Evolutionary conservation across 2,888 invertebrate genomes (phyloP), one percentile per base, ranked within the genome.

Genomic region (Trypoxylon attenuatum): DNA sequence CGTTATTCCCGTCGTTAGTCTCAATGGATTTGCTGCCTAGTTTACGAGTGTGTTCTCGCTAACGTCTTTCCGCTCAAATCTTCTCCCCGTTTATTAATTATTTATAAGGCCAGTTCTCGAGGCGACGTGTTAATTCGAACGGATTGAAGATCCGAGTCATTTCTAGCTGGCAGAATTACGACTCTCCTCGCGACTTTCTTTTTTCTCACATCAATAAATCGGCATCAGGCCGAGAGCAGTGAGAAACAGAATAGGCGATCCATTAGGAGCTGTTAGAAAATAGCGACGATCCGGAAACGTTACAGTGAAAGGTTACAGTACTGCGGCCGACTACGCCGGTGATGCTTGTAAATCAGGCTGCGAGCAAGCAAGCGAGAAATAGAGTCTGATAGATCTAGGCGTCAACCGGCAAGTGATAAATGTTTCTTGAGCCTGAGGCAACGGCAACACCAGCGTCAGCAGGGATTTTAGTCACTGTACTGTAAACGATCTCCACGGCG

Each of bases 401-500:
- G 65, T 68, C 69, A 51, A 63, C 39, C 58, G 21, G 16, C 41
- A 46, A 16, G 21, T 69, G 69, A 66, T 59, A 60, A 65, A 68
- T 71, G 65, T 58, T 45, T 21, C 51, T 54, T 61, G 46, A 41
- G 39, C 73, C 59, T 52, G 43, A 25, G 54, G 63, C 57, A 46
- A 52, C 47, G 56, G 50, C 51, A 38, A n/a, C n/a, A n/a, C n/a
- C n/a, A n/a, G n/a, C n/a, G n/a, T n/a, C n/a, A n/a, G 8, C 47
- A 33, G 59, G 22, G 51, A 69, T 69, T 75, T 69, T 71, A 33
- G 50, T 22, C 49, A 43, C 45, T 49, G 38, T 13, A 33, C 5
- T 66, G 68, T 71, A 70, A 72, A 49, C 63, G 67, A 73, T 76
- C 72, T 69, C 50, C 51, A n/a, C n/a, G n/a, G n/a, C n/a, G n/a